phyloP scores from a whole-genome alignment of 2,888 invertebrate species.

The Allacma fusca region DNA sequence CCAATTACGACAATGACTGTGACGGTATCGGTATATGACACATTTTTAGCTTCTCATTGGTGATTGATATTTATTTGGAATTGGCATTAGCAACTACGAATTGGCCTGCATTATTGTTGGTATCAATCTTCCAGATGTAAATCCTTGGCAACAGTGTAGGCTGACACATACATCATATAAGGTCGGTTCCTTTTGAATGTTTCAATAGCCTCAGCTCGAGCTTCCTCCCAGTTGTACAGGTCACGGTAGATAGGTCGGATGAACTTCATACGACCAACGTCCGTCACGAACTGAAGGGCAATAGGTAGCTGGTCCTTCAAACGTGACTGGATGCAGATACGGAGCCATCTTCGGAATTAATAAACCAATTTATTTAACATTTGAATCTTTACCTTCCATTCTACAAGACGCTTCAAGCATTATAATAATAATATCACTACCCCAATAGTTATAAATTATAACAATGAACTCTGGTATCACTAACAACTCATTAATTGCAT shows the following conservation, averaged over 20 bases:
- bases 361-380: conserved; percentile 44
- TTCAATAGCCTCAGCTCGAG: conserved; percentile 18
- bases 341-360: conserved; percentile 73
- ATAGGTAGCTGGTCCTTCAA: conserved; percentile 74
- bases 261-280: conserved; percentile 90
- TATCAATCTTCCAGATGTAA: conserved; percentile 52
- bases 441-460: no score
- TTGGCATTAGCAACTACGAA: no score
- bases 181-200: conserved; percentile 58
- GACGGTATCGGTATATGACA: no score
- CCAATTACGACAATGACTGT: no score
- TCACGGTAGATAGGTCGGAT: conserved; percentile 84
- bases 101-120: no score
- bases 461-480: no score
- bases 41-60: no score
- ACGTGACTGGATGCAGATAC: conserved; percentile 77
- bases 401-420: no score
- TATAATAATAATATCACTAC: no score
- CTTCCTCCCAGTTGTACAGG: conserved; percentile 51
- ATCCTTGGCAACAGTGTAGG: conserved; percentile 63
- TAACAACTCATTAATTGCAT: no score
- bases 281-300: conserved; percentile 79
- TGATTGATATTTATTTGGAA: no score
- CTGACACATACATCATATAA: conserved; percentile 65
- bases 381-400: no score